Conservation (phyloP, 1,140 invertebrate genomes). For the Drosophila yakuba region DNA sequence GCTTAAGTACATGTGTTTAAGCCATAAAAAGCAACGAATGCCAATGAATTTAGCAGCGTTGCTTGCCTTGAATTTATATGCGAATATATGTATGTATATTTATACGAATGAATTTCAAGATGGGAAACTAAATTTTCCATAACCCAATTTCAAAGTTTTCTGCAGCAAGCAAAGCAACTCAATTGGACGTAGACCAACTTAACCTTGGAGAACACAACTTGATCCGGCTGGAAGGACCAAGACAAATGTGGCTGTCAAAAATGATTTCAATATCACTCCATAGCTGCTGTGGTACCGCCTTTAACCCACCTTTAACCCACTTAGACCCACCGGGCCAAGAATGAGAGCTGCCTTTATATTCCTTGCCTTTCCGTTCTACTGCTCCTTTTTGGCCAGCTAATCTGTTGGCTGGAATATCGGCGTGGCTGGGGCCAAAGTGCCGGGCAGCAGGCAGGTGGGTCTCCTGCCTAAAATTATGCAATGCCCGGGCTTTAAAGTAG, state of each 20-base stretch:
- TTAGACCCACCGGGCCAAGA: slow-evolving; percentile 13
- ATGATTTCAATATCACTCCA: slow-evolving; percentile 51
- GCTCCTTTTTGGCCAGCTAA: slow-evolving; percentile 23
- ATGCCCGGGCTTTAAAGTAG: slow-evolving; percentile 78
- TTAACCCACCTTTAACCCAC: slow-evolving; percentile 6
- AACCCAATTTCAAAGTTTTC: not conserved
- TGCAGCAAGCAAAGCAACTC: not conserved
- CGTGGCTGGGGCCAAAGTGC: not conserved
- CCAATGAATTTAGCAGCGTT: not conserved
- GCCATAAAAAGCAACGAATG: not conserved
- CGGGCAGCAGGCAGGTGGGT: slow-evolving; percentile 19
- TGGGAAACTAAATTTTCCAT: not conserved
- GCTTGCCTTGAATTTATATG: not conserved
- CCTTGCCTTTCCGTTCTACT: not conserved
- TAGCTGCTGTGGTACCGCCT: not conserved
- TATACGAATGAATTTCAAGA: too few species aligned
- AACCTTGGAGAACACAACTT: slow-evolving; percentile 16
- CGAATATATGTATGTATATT: too few species aligned
- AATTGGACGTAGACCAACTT: slow-evolving; percentile 15
- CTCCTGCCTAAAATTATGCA: slow-evolving; percentile 72
- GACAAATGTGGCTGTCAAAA: slow-evolving; percentile 47
- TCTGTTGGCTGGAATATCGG: slow-evolving; percentile 7
- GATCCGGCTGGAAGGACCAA: slow-evolving; percentile 13
- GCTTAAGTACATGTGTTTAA: not conserved
- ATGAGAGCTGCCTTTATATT: too few species aligned